phyloP scores from a whole-genome alignment of 2,113 vertebrate genomes.

The Gasterosteus aculeatus region DNA sequence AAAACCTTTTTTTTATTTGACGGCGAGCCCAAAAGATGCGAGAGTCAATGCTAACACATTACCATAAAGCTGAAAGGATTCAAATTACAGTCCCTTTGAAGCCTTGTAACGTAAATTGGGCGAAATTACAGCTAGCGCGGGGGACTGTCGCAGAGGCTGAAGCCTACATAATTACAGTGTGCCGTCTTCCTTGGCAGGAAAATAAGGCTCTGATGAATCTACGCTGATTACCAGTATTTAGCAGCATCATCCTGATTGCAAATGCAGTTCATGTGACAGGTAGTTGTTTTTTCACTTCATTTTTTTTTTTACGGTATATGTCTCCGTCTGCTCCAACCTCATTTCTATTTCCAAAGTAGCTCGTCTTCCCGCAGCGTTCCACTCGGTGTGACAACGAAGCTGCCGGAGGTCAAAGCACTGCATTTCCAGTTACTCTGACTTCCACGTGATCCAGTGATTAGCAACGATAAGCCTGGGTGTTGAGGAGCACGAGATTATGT shows the following conservation, averaged over 20 bases:
- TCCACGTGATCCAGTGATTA: conserved; percentile 49
- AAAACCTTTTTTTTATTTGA: conserved; percentile 31
- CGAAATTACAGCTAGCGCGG: conserved; percentile 78
- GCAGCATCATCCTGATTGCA: conserved; percentile 71
- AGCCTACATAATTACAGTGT: conserved; percentile 81
- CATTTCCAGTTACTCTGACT: conserved; percentile 51
- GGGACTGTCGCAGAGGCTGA: conserved; percentile 75
- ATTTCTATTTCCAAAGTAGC: conserved; percentile 49
- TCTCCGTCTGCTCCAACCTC: conserved; percentile 27
- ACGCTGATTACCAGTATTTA: conserved; percentile 82
- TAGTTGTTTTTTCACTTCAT: conserved; percentile 54
- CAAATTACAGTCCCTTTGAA: conserved; percentile 80
- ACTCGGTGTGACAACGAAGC: conserved; percentile 18
- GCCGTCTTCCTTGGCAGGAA: conserved; percentile 67
- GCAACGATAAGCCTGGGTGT: conserved; percentile 38
- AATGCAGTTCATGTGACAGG: conserved; percentile 69
- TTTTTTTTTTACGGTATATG: neutral
- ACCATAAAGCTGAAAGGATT: conserved; percentile 79
- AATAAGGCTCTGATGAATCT: conserved; percentile 77
- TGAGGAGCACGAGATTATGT: conserved; percentile 16
- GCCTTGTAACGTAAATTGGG: conserved; percentile 78
- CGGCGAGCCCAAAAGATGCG: conserved; percentile 50
- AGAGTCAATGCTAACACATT: conserved; percentile 69
- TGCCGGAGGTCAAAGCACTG: conserved; percentile 20
- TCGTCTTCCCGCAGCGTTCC: conserved; percentile 12